These are phyloP conservation scores for Meloe dianella DNA, from an alignment of 2,888 invertebrate genomes.

Conservation along the genomic window DNA sequence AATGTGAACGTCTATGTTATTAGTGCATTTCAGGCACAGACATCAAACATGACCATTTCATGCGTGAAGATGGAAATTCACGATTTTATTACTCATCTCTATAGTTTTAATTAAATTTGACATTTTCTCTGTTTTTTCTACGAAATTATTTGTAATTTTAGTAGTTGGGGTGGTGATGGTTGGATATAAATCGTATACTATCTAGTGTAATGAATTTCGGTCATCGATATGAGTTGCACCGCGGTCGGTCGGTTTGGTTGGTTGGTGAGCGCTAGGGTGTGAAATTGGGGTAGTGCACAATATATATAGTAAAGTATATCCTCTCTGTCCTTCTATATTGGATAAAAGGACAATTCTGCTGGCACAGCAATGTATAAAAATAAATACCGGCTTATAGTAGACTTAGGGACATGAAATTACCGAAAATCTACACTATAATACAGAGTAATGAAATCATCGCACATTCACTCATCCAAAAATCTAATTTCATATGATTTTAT, in stretches of 20 bases:
- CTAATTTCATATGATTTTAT: constrained; percentile 36
- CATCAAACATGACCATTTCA: constrained; percentile 30
- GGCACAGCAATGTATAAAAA: constrained; percentile 53
- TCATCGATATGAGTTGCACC: constrained; percentile 57
- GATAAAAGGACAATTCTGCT: constrained; percentile 49
- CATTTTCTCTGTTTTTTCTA: background rate
- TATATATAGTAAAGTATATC: constrained; percentile 49
- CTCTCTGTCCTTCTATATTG: constrained; percentile 41
- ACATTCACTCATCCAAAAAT: constrained; percentile 32
- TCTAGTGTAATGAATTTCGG: constrained; percentile 55
- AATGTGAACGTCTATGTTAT: constrained; percentile 31
- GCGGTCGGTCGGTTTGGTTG: constrained; percentile 48
- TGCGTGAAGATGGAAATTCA: constrained; percentile 28
- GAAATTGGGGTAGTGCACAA: constrained; percentile 57
- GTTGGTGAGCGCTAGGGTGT: constrained; percentile 51
- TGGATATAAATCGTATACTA: constrained; percentile 30
- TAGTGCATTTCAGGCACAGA: constrained; percentile 28
- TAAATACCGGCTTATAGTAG: constrained; percentile 54
- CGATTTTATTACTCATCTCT: constrained; percentile 24
- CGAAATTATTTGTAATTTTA: background rate
- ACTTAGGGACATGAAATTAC: constrained; percentile 47
- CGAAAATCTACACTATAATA: constrained; percentile 49
- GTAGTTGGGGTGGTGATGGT: constrained; percentile 5
- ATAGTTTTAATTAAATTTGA: constrained; percentile 4
- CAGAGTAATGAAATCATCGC: constrained; percentile 50